Evolutionary conservation across 2,113 vertebrate genomes (phyloP).

Genomic region (Lethenteron camtschaticum): DNA sequence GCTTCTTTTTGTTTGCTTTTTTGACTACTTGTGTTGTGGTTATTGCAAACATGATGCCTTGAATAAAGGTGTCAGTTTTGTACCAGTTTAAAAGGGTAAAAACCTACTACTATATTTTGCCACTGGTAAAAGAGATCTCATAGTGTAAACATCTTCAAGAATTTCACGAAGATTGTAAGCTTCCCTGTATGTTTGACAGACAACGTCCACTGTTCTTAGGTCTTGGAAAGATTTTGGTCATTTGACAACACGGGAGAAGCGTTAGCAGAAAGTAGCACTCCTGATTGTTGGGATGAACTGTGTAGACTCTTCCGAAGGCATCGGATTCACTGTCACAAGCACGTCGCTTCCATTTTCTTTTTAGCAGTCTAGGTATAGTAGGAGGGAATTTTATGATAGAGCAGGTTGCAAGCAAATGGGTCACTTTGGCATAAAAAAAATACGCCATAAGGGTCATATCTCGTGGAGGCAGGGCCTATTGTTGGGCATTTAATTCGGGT

Average conservation of each 20-base stretch:
- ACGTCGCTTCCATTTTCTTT: not conserved
- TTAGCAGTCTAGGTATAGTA: not conserved
- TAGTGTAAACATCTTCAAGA: not conserved
- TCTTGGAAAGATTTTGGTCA: not conserved
- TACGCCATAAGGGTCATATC: not conserved
- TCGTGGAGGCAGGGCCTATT: not conserved
- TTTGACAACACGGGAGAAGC: not conserved
- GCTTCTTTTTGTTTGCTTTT: no score
- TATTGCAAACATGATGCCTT: no score
- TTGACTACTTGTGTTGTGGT: no score
- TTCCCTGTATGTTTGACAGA: not conserved
- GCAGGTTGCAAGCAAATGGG: not conserved
- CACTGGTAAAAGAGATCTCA: no score
- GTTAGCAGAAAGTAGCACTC: not conserved
- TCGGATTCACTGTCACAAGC: not conserved
- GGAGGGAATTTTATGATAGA: not conserved
- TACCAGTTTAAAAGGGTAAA: no score
- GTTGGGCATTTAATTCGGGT: no score
- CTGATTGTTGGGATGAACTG: not conserved
- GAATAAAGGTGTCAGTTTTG: no score
- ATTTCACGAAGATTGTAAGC: not conserved
- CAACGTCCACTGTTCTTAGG: not conserved
- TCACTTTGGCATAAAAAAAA: not conserved
- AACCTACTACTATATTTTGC: no score
- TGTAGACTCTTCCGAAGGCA: slow-evolving; percentile 1